These are phyloP conservation scores for Sinocyclocheilus maitianheensis DNA, from an alignment of 2,113 vertebrate species.

Conservation along the genomic window DNA sequence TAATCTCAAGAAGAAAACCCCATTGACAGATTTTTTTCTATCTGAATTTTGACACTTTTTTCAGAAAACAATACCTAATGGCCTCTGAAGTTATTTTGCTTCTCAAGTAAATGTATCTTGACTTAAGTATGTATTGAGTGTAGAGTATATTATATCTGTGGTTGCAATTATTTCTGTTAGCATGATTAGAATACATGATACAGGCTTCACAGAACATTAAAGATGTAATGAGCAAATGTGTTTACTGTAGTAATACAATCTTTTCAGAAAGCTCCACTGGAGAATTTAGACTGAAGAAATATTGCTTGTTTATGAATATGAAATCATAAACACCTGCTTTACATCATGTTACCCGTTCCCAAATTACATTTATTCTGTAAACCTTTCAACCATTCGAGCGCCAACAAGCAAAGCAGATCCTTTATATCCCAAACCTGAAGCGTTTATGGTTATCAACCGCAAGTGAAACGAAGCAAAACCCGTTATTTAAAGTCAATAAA, in stretches of 20 bases:
- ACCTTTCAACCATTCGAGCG: constrained; percentile 42
- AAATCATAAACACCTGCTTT: constrained; percentile 53
- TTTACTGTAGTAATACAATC: constrained; percentile 24
- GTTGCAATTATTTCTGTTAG: neutral
- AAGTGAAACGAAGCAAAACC: constrained; percentile 44
- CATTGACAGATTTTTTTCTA: too few relatives aligned
- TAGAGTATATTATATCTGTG: neutral
- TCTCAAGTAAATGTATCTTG: too few relatives aligned
- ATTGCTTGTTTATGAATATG: constrained; percentile 49
- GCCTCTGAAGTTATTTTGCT: too few relatives aligned
- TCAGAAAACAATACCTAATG: too few relatives aligned
- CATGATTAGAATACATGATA: neutral
- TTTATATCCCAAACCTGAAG: constrained; percentile 34
- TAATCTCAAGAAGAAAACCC: too few relatives aligned
- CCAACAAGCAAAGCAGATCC: constrained; percentile 39
- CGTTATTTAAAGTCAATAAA: constrained; percentile 52
- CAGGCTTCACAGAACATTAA: constrained; percentile 4
- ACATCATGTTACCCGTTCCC: constrained; percentile 34
- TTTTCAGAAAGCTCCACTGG: constrained; percentile 17
- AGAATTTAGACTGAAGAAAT: constrained; percentile 12
- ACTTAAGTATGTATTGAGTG: too few relatives aligned
- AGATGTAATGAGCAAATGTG: constrained; percentile 3
- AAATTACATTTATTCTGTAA: constrained; percentile 37
- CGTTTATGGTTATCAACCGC: constrained; percentile 43
- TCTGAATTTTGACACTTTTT: too few relatives aligned